A percentile compares a stretch with the other conserved stretches of the same genome.
Conservation (phyloP, 2,113 vertebrate genomes). For the Sylvilagus bachmani region DNA sequence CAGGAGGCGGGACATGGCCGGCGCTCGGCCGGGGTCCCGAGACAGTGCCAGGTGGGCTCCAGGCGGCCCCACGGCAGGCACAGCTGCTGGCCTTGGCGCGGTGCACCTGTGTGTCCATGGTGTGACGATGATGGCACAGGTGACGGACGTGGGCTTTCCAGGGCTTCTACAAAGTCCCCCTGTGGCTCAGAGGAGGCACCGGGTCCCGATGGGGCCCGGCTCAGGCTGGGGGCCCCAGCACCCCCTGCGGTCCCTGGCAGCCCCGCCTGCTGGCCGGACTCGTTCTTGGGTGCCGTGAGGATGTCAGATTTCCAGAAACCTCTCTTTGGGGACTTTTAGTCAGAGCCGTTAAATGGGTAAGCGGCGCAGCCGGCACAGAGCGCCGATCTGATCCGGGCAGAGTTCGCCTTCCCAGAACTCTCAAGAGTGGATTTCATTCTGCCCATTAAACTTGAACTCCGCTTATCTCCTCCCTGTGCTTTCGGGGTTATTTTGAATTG, state of each 20-base stretch:
- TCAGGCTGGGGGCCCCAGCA: neutral
- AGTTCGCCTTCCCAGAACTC: neutral
- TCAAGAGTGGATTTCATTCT: neutral
- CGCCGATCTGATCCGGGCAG: neutral
- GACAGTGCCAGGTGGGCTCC: fast-evolving
- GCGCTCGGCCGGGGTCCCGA: neutral
- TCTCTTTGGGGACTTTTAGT: neutral
- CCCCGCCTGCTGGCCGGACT: neutral
- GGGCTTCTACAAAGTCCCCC: too few relatives aligned
- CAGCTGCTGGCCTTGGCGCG: too few relatives aligned
- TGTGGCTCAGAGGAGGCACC: fast-evolving
- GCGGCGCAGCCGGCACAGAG: fast-evolving
- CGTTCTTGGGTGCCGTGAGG: neutral
- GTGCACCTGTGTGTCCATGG: too few relatives aligned
- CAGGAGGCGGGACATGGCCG: fast-evolving
- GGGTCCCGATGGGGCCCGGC: neutral
- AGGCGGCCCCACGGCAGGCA: too few relatives aligned
- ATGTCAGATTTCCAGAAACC: neutral
- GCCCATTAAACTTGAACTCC: neutral
- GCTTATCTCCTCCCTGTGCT: fast-evolving
- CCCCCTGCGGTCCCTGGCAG: fast-evolving
- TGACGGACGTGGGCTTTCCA: too few relatives aligned
- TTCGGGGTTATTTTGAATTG: neutral
- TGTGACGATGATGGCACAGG: too few relatives aligned
- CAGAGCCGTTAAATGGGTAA: fast-evolving